Conservation (phyloP, 2,888 invertebrate genomes). For the Tetragonisca angustula region DNA sequence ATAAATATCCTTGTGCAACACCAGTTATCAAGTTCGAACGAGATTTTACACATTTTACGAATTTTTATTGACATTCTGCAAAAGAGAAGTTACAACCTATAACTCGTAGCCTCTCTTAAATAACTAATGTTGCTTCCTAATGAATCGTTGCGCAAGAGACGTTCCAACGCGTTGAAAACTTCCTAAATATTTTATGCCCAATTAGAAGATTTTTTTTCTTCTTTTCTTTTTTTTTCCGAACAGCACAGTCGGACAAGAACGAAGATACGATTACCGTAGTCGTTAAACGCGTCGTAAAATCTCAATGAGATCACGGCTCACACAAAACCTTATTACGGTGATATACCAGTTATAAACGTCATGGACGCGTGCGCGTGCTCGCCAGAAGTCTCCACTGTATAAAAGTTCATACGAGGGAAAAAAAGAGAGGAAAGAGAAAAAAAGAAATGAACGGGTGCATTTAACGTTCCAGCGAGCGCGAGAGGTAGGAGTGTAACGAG, state of each 20-base stretch:
- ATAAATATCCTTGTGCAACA: no score
- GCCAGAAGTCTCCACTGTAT: background rate
- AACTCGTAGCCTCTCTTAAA: no score
- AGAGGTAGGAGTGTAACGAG: constrained; percentile 17
- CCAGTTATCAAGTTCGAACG: no score
- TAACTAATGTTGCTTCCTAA: no score
- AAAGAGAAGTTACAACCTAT: no score
- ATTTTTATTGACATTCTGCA: no score
- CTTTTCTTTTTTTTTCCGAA: background rate
- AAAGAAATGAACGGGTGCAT: background rate
- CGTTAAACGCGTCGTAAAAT: background rate
- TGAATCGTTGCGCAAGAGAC: no score
- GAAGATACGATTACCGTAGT: background rate
- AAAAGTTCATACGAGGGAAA: constrained; percentile 8
- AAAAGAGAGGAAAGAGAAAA: background rate
- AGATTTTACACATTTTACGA: no score
- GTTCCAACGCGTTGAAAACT: no score
- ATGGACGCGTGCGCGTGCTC: no score
- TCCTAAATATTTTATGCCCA: no score
- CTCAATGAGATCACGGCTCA: background rate
- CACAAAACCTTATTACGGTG: background rate
- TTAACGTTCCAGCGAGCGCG: constrained; percentile 17
- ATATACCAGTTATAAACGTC: constrained; percentile 6
- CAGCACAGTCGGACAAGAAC: no score
- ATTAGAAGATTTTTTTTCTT: background rate